These are phyloP conservation scores for Melangyna quadrimaculata DNA, from an alignment of 2,888 invertebrate genomes.

Conservation along the genomic window DNA sequence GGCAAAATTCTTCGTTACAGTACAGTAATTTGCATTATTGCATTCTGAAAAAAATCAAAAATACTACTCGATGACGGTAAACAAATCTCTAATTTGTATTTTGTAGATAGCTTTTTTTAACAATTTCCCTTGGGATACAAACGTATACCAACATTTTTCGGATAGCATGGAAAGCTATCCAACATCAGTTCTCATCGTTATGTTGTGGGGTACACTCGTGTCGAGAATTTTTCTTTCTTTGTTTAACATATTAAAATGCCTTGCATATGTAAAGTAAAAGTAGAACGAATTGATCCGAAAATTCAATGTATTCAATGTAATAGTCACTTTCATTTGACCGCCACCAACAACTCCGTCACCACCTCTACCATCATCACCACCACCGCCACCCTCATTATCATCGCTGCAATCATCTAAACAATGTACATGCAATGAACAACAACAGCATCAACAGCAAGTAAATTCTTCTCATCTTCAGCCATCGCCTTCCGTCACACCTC, in stretches of 20 bases:
- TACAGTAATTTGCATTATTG: too few relatives aligned
- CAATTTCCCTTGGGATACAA: too few relatives aligned
- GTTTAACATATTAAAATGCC: neutral
- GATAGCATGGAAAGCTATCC: too few relatives aligned
- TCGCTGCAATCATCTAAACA: neutral
- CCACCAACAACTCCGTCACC: too few relatives aligned
- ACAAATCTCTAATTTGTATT: too few relatives aligned
- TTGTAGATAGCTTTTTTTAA: too few relatives aligned
- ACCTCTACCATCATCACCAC: too few relatives aligned
- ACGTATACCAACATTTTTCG: too few relatives aligned
- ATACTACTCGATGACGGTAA: too few relatives aligned
- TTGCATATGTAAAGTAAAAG: slow-evolving; percentile 16
- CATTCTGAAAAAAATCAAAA: too few relatives aligned
- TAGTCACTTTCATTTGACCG: neutral
- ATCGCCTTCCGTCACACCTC: neutral
- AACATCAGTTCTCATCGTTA: neutral
- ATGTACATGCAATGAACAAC: neutral
- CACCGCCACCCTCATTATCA: neutral
- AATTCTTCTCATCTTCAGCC: neutral
- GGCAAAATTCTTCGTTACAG: too few relatives aligned
- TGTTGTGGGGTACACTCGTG: slow-evolving; percentile 20
- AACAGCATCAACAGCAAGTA: neutral
- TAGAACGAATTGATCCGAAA: slow-evolving; percentile 4
- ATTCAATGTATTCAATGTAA: neutral
- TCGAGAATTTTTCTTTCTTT: neutral